Conservation (phyloP, 2,888 invertebrate genomes). For the Acanthosoma haemorrhoidale region DNA sequence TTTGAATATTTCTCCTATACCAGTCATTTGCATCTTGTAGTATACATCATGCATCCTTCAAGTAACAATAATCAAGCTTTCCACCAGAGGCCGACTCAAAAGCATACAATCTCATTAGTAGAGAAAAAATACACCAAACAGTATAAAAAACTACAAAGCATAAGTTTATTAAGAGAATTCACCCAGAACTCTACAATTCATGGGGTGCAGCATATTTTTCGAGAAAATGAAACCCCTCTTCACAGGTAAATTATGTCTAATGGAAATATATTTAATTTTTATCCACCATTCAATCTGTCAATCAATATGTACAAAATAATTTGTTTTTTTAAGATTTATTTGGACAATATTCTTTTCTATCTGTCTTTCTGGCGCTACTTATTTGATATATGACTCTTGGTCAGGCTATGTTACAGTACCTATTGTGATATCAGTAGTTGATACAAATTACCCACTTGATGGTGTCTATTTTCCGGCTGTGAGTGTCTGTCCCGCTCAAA, state of each 20-base stretch:
- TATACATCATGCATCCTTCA: background rate
- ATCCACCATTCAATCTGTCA: too few relatives aligned
- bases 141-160: slow-evolving; percentile 15
- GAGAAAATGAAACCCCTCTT: slow-evolving; percentile 39
- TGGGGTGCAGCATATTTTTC: slow-evolving; percentile 42
- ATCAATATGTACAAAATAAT: background rate
- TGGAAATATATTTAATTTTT: background rate
- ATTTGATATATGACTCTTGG: slow-evolving; percentile 42
- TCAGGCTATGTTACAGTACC: slow-evolving; percentile 41
- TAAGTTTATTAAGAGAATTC: slow-evolving; percentile 40
- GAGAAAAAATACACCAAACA: background rate
- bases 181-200: slow-evolving; percentile 41
- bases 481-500: slow-evolving; percentile 42
- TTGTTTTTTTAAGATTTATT: slow-evolving; percentile 22
- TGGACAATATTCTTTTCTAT: slow-evolving; percentile 16
- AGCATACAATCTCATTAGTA: background rate
- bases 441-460: slow-evolving; percentile 42
- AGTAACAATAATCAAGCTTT: background rate
- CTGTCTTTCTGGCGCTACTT: slow-evolving; percentile 19
- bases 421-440: slow-evolving; percentile 42
- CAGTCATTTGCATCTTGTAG: background rate
- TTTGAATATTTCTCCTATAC: background rate
- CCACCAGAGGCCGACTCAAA: background rate
- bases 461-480: slow-evolving; percentile 43
- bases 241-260: slow-evolving; percentile 40